Conservation (phyloP, 2,797 vertebrate genomes). For the Smutsia gigantea region DNA sequence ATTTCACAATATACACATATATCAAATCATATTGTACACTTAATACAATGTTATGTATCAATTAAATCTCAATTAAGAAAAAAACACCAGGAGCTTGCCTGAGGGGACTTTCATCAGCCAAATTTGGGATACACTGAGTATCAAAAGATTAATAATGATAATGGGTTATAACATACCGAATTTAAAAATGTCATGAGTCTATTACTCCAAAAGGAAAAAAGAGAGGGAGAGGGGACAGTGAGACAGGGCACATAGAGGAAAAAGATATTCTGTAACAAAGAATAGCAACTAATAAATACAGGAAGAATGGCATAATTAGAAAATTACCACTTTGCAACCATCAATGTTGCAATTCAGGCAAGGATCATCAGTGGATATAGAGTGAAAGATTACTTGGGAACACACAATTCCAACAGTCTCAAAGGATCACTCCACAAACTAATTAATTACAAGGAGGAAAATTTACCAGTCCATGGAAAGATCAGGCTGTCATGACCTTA, state of each 20-base stretch:
- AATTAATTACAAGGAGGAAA: background rate
- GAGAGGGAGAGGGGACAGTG: background rate
- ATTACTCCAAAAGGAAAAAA: slow-evolving; percentile 4
- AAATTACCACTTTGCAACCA: background rate
- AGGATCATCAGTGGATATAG: background rate
- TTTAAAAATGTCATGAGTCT: background rate
- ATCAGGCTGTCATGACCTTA: background rate
- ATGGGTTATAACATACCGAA: background rate
- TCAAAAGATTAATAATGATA: background rate
- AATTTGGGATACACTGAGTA: background rate
- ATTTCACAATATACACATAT: background rate
- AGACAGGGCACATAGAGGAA: background rate
- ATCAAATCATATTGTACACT: background rate
- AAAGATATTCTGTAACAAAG: background rate
- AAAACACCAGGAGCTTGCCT: background rate
- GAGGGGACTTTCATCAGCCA: background rate
- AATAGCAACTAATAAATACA: background rate
- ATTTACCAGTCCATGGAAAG: background rate
- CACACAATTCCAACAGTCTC: background rate
- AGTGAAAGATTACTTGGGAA: background rate
- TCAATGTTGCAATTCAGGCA: background rate
- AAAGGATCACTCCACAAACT: background rate
- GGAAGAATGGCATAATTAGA: background rate
- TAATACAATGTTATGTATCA: background rate
- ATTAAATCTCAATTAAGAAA: background rate